Evolutionary conservation across 2,113 vertebrate species (phyloP).

Genomic region (Paramisgurnus dabryanus): DNA sequence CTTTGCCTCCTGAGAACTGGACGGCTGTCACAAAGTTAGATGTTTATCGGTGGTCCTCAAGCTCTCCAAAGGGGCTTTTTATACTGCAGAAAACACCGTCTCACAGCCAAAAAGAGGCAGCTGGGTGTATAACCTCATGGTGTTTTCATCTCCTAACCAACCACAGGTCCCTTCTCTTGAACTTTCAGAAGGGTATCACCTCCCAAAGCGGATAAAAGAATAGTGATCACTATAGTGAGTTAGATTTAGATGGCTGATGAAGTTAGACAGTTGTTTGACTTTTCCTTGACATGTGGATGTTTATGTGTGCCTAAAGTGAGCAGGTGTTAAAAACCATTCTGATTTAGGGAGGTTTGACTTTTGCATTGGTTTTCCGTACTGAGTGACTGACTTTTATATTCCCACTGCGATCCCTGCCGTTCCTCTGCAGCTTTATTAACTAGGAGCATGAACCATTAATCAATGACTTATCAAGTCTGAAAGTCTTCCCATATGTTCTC

Average conservation of each 20-base stretch:
- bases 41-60: constrained; percentile 71
- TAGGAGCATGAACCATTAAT: constrained; percentile 48
- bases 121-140: constrained; percentile 64
- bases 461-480: constrained; percentile 58
- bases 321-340: not conserved
- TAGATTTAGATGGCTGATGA: constrained; percentile 66
- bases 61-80: constrained; percentile 73
- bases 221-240: constrained; percentile 63
- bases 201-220: constrained; percentile 67
- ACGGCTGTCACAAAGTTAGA: constrained; percentile 66
- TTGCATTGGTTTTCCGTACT: not conserved
- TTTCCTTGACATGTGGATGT: constrained; percentile 17
- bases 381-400: constrained; percentile 39
- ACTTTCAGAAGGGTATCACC: constrained; percentile 56
- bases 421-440: constrained; percentile 50
- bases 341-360: constrained; percentile 6
- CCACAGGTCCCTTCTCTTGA: constrained; percentile 59
- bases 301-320: not conserved
- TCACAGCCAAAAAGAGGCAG: constrained; percentile 65
- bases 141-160: constrained; percentile 72
- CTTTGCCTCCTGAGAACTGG: constrained; percentile 52
- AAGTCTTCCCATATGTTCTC: constrained; percentile 62
- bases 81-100: constrained; percentile 58
- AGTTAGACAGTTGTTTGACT: constrained; percentile 32
- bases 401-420: constrained; percentile 5